A percentile compares a stretch with the other conserved stretches of the same genome.
Evolutionary conservation across 1,140 invertebrate species (phyloP).

Genomic region (Drosophila virilis): DNA sequence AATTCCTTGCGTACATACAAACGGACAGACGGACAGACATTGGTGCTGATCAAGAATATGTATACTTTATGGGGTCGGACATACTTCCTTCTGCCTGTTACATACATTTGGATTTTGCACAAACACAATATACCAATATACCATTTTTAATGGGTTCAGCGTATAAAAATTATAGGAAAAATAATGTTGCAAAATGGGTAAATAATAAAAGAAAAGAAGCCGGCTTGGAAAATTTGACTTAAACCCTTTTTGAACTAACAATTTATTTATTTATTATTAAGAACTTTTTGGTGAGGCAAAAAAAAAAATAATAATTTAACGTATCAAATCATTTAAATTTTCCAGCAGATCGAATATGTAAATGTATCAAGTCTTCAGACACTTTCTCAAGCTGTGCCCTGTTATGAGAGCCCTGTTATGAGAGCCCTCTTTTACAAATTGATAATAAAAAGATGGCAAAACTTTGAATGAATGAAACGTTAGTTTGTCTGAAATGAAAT

Average conservation of each 20-base stretch:
- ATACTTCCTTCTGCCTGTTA: no score
- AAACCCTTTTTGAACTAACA: constrained; percentile 1
- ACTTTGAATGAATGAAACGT: constrained; percentile 49
- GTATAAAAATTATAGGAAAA: constrained; percentile 8
- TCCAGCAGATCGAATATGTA: constrained; percentile 9
- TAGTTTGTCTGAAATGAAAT: constrained; percentile 47
- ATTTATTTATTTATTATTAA: background rate
- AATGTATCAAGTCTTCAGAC: constrained; percentile 8
- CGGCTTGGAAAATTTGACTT: constrained; percentile 21
- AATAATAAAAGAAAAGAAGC: constrained; percentile 50
- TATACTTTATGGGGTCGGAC: no score
- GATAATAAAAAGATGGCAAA: constrained; percentile 51
- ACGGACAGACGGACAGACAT: no score
- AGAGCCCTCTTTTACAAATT: constrained; percentile 47
- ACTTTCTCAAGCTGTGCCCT: constrained; percentile 56
- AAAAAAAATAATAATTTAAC: background rate
- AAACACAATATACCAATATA: no score
- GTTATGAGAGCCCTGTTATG: constrained; percentile 58
- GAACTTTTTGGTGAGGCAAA: constrained; percentile 28
- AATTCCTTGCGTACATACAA: no score
- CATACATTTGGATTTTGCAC: no score
- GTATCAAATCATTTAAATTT: background rate
- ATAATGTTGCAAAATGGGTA: constrained; percentile 64
- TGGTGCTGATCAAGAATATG: no score
- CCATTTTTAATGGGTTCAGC: no score